Conservation (phyloP, 2,888 invertebrate species). For the Lochmaea crataegi region DNA sequence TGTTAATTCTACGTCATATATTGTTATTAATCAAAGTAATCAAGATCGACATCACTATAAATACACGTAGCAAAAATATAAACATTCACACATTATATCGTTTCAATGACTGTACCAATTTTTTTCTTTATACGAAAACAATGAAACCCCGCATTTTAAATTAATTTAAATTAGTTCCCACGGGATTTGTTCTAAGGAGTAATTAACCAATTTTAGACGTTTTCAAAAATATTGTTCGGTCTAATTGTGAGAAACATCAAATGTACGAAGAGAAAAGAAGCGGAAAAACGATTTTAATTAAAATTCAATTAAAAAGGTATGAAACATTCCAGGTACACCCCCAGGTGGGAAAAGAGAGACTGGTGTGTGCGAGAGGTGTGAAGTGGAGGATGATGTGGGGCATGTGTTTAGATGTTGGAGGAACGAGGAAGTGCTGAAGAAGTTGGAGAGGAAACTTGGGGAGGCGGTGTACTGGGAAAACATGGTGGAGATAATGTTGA, state of each 20-base stretch:
- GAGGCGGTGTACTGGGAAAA: too few species aligned
- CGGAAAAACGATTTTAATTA: background rate
- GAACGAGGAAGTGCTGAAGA: too few species aligned
- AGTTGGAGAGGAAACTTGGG: too few species aligned
- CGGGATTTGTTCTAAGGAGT: conserved; percentile 18
- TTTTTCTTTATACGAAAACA: conserved; percentile 23
- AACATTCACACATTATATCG: conserved; percentile 26
- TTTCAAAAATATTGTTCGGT: conserved; percentile 17
- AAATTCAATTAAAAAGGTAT: background rate
- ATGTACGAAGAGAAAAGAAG: background rate
- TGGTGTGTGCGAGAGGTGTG: too few species aligned
- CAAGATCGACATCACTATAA: too few species aligned
- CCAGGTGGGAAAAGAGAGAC: too few species aligned
- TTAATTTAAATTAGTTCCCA: conserved; percentile 23
- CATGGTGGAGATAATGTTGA: too few species aligned
- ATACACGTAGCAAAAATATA: background rate
- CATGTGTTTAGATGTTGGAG: too few species aligned
- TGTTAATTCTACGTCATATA: too few species aligned
- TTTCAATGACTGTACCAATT: conserved; percentile 9
- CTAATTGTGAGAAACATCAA: conserved; percentile 17
- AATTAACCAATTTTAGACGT: conserved; percentile 29
- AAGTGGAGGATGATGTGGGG: too few species aligned
- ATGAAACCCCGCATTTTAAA: conserved; percentile 20
- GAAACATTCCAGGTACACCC: too few species aligned
- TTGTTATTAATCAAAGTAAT: background rate